phyloP scores from a whole-genome alignment of 2,888 invertebrate genomes.

The Dicycla oo region DNA sequence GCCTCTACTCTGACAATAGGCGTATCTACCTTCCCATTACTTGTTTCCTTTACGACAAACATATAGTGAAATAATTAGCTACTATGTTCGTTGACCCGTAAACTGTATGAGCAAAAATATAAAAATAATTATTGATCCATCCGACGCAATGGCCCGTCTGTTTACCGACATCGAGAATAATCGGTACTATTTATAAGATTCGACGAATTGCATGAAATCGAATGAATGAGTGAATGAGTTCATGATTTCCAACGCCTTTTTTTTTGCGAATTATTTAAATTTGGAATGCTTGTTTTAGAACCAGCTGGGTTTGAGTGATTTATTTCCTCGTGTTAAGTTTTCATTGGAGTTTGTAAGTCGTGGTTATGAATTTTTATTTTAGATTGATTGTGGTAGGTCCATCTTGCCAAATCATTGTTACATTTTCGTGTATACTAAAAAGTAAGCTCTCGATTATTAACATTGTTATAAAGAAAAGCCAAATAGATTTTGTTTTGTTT shows the following conservation, averaged over 20 bases:
- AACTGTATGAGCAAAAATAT: constrained; percentile 39
- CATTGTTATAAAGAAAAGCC: neutral
- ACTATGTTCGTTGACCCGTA: constrained; percentile 48
- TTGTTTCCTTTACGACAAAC: constrained; percentile 58
- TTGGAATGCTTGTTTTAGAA: constrained; percentile 47
- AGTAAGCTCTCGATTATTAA: neutral
- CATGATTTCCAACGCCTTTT: constrained; percentile 54
- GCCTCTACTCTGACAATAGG: constrained; percentile 61
- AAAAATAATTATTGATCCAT: constrained; percentile 38
- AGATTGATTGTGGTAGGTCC: neutral
- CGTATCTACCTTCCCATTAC: constrained; percentile 45
- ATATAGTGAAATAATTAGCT: constrained; percentile 59
- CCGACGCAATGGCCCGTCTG: constrained; percentile 24
- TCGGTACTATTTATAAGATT: constrained; percentile 72
- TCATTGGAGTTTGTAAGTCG: constrained; percentile 29
- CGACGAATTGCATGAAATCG: constrained; percentile 68
- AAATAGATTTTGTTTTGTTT: no score
- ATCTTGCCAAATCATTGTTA: neutral
- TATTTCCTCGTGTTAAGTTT: constrained; percentile 34
- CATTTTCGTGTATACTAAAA: neutral
- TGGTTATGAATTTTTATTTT: neutral
- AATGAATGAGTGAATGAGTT: constrained; percentile 58
- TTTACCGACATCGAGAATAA: constrained; percentile 30
- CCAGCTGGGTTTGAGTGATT: constrained; percentile 46
- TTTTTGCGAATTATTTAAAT: constrained; percentile 50